Evolutionary conservation across 2,888 invertebrate genomes (phyloP).

Genomic region (Diabrotica balteata): DNA sequence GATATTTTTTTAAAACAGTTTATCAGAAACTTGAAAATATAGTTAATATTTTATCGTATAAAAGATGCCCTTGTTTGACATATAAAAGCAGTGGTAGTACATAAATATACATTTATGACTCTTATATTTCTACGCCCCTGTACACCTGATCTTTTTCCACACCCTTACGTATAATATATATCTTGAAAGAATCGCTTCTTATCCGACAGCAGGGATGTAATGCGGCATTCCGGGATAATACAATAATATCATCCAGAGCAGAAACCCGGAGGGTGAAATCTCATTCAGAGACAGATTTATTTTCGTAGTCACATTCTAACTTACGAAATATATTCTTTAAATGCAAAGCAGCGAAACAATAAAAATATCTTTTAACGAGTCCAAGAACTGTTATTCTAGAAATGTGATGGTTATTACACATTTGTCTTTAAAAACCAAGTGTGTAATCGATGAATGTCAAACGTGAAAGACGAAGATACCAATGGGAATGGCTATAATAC

Average conservation of each 20-base stretch:
- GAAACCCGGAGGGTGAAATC: slow-evolving; percentile 34
- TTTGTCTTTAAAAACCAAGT: too few relatives aligned
- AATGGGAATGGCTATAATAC: too few relatives aligned
- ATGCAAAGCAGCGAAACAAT: slow-evolving; percentile 1
- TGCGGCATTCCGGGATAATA: slow-evolving; percentile 41
- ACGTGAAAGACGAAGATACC: too few relatives aligned
- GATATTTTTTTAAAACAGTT: too few relatives aligned
- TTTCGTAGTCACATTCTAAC: slow-evolving; percentile 18
- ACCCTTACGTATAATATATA: slow-evolving; percentile 14
- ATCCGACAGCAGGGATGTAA: slow-evolving; percentile 39
- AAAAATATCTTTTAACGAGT: neutral
- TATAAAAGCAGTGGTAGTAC: too few relatives aligned
- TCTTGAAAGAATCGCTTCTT: slow-evolving; percentile 31
- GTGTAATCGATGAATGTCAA: too few relatives aligned
- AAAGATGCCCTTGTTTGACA: too few relatives aligned
- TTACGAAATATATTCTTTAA: slow-evolving; percentile 3
- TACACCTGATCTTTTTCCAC: slow-evolving; percentile 11
- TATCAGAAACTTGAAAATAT: too few relatives aligned
- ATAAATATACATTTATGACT: too few relatives aligned
- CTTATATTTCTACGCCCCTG: neutral
- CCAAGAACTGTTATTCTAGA: too few relatives aligned
- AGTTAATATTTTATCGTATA: too few relatives aligned
- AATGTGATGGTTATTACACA: too few relatives aligned
- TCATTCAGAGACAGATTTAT: slow-evolving; percentile 32
- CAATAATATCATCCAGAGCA: slow-evolving; percentile 36